phyloP scores from a whole-genome alignment of 2,113 vertebrate genomes.

The Thomomys bottae region DNA sequence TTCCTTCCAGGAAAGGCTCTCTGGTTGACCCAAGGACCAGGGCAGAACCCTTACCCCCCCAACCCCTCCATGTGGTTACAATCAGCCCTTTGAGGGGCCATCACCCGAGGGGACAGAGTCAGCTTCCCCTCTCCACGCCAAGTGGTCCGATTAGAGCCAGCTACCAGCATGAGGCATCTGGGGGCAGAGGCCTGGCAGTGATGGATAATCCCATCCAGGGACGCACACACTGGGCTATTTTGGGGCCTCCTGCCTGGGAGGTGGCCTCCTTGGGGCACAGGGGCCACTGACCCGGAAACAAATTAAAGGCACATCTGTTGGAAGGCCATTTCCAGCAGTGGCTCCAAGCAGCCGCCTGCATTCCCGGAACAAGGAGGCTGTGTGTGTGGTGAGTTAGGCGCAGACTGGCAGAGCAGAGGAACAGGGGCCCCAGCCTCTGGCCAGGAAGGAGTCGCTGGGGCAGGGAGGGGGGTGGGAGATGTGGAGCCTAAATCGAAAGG shows the following conservation, averaged over 20 bases:
- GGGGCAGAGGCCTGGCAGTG: constrained; percentile 75
- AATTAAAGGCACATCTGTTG: constrained; percentile 93
- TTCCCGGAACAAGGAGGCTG: constrained; percentile 88
- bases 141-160: constrained; percentile 79
- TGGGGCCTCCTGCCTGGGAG: constrained; percentile 86
- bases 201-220: constrained; percentile 73
- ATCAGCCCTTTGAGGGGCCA: constrained; percentile 80
- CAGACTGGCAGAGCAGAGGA: background rate
- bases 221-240: constrained; percentile 88
- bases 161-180: constrained; percentile 77
- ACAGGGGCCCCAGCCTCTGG: constrained; percentile 55
- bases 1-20: constrained; percentile 52
- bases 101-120: constrained; percentile 65
- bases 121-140: constrained; percentile 66
- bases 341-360: constrained; percentile 84
- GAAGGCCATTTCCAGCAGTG: constrained; percentile 85
- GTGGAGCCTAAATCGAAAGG: background rate
- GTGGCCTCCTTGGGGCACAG: constrained; percentile 85
- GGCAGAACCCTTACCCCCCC: constrained; percentile 12
- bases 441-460: constrained; percentile 24
- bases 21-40: constrained; percentile 65
- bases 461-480: background rate
- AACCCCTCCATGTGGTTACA: constrained; percentile 71
- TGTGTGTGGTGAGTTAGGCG: constrained; percentile 58
- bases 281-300: constrained; percentile 92